Evolutionary conservation across 2,113 vertebrate genomes (phyloP), one percentile per base, ranked within the genome.

Genomic region (Melanocharis versteri): DNA sequence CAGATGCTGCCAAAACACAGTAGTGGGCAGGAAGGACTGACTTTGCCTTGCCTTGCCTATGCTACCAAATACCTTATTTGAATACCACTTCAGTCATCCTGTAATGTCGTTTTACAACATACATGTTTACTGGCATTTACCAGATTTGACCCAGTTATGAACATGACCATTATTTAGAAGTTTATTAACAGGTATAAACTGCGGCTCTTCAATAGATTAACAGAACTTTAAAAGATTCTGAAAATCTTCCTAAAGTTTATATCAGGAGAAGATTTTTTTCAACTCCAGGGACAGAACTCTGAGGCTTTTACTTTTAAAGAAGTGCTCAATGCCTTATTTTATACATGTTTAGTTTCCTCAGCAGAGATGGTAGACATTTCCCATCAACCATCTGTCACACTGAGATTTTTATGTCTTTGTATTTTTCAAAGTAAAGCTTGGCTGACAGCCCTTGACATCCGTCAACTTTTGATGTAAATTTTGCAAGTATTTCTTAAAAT

Each of bases 1-100:
- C 14, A 79, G 61, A 15, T 48, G 51, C 39, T 86, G 39, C 17
- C 56, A 88, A 88, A 87, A 22, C 22, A 56, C 18, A 51, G 18
- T 0, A 65, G 17, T 0, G 0, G 47, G 17, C 10, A 50, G 19
- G 30, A 8, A 78, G 7, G 27, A 9, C 10, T 28, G 20, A n/a
- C n/a, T n/a, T n/a, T n/a, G 16, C 17, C 35, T 64, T 54, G 13
- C 21, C 33, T 39, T 51, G 24, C 1, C 0, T 13, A 5, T 48
- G 23, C 33, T n/a, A 48, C 10, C 47, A 53, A 27, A 30, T 8
- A 47, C 53, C 4, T 31, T 57, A 31, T 40, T 48, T 73, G 23
- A 64, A 48, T 27, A 28, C 2, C 15, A n/a, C 18, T 71, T 51
- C 56, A 54, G 28, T 51, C 15, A 47, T 39, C 15, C 20, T 6